phyloP scores from a whole-genome alignment of 1,140 invertebrate species.

The Zaprionus nigranus region DNA sequence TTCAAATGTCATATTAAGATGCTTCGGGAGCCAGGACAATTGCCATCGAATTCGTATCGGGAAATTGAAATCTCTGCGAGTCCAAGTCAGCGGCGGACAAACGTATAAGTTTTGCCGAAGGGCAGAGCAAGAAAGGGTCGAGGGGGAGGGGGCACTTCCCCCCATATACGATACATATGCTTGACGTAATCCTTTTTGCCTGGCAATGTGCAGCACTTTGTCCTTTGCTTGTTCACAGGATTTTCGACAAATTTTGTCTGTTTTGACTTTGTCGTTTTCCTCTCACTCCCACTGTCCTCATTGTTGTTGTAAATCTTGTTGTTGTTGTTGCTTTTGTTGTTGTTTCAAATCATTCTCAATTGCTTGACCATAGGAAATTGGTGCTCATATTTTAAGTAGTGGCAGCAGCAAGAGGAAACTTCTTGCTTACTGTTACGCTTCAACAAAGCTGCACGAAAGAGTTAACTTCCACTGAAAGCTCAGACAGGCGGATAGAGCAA shows the following conservation, averaged over 20 bases:
- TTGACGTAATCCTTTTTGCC: slow-evolving; percentile 80
- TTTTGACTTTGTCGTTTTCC: slow-evolving; percentile 66
- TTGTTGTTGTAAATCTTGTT: slow-evolving; percentile 10
- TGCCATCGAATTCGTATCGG: slow-evolving; percentile 75
- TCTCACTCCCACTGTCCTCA: slow-evolving; percentile 13
- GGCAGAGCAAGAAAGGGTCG: neutral
- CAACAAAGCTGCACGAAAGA: slow-evolving; percentile 64
- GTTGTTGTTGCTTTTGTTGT: slow-evolving; percentile 23
- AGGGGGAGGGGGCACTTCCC: slow-evolving; percentile 14
- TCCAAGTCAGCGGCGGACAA: slow-evolving; percentile 50
- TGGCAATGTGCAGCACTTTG: slow-evolving; percentile 73
- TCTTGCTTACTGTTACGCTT: slow-evolving; percentile 79
- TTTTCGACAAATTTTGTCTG: slow-evolving; percentile 79
- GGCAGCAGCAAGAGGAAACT: slow-evolving; percentile 50
- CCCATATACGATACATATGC: slow-evolving; percentile 75
- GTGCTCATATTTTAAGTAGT: slow-evolving; percentile 81
- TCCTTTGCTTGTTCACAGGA: slow-evolving; percentile 78
- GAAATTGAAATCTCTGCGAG: slow-evolving; percentile 76
- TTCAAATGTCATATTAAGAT: slow-evolving; percentile 80
- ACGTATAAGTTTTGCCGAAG: slow-evolving; percentile 63
- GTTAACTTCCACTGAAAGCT: slow-evolving; percentile 18
- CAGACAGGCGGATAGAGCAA: neutral
- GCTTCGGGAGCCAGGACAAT: slow-evolving; percentile 63
- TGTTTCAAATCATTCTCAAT: slow-evolving; percentile 75
- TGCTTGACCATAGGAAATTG: slow-evolving; percentile 78